phyloP scores from a whole-genome alignment of 1,140 invertebrate genomes.

The Drosophila littoralis region DNA sequence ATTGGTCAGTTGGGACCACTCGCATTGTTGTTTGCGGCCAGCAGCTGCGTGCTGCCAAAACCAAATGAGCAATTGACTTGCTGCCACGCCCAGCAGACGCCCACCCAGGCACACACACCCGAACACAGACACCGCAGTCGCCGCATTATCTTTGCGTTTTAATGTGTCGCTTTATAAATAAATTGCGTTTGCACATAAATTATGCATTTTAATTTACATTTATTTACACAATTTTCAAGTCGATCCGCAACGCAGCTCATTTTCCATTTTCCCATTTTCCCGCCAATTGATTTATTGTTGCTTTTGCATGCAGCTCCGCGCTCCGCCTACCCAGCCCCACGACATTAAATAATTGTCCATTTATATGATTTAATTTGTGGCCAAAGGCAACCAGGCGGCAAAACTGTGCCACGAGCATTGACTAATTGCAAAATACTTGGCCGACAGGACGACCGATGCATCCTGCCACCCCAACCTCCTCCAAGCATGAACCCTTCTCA shows the following conservation, averaged over 20 bases:
- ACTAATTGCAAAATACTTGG: conserved; percentile 68
- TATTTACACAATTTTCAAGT: conserved; percentile 74
- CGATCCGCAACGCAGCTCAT: conserved; percentile 50
- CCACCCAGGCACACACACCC: not conserved
- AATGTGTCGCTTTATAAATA: conserved; percentile 82
- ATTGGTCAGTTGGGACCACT: conserved; percentile 72
- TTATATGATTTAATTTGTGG: conserved; percentile 83
- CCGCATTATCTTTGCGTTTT: conserved; percentile 75
- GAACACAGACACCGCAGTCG: conserved; percentile 2
- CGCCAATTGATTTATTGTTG: conserved; percentile 64
- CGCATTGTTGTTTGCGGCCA: conserved; percentile 57
- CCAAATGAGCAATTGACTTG: conserved; percentile 80
- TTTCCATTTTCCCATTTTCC: conserved; percentile 22
- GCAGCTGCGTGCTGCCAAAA: conserved; percentile 80
- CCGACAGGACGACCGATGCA: not conserved
- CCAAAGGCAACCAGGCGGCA: conserved; percentile 52
- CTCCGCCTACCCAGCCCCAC: conserved; percentile 27
- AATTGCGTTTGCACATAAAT: conserved; percentile 77
- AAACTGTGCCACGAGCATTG: conserved; percentile 60
- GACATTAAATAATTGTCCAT: conserved; percentile 79
- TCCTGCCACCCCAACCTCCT: not conserved
- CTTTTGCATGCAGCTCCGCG: not conserved
- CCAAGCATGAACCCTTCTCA: not conserved
- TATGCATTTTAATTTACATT: conserved; percentile 83
- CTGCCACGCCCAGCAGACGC: conserved; percentile 35